Evolutionary conservation across 2,113 vertebrate genomes (phyloP), one percentile per base, ranked within the genome.

Genomic region (Zosterops japonicus): DNA sequence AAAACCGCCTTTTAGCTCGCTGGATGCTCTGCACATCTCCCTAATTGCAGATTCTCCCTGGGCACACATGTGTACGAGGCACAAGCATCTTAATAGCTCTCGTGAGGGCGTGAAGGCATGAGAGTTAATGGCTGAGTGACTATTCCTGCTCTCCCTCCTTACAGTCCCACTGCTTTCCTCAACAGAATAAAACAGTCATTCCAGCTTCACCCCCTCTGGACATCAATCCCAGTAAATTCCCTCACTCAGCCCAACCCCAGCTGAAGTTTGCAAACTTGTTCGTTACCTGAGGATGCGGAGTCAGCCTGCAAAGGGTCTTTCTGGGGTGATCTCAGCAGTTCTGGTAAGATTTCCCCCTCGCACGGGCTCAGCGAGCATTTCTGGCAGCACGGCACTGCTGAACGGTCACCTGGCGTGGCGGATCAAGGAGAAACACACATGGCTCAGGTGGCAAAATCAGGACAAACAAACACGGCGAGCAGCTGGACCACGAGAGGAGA

Each of bases 291-390:
- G 94, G 91, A 82, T 89, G 96, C 50, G 63, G 95, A 97, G 96
- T 98, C 98, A 98, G 42, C 94, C 97, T 95, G 96, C 97, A 94
- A 90, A 95, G 91, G 89, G 83, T 94, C 94, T 91, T 89, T 95
- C 95, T 86, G 94, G 94, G 85, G 91, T 88, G 90, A 93, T 80
- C 84, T 95, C 97, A 97, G 97, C 96, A 96, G 89, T 90, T 92
- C 90, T 90, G 94, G 86, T 95, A 91, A 97, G 82, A 97, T 93
- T 95, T 95, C 93, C 94, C 92, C 94, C 96, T 94, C 31, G 80
- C 95, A 94, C 95, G 76, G 95, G 95, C 97, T 96, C 97, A 95
- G 98, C 41, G 12, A 97, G 96, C 98, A 98, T 98, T 97, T 98
- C 98, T 98, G 97, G 97, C 90, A 97, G 96, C 95, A 92, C 96